Evolutionary conservation across 2,797 vertebrate genomes (phyloP).

Genomic region (Paramormyrops hopkinsi): DNA sequence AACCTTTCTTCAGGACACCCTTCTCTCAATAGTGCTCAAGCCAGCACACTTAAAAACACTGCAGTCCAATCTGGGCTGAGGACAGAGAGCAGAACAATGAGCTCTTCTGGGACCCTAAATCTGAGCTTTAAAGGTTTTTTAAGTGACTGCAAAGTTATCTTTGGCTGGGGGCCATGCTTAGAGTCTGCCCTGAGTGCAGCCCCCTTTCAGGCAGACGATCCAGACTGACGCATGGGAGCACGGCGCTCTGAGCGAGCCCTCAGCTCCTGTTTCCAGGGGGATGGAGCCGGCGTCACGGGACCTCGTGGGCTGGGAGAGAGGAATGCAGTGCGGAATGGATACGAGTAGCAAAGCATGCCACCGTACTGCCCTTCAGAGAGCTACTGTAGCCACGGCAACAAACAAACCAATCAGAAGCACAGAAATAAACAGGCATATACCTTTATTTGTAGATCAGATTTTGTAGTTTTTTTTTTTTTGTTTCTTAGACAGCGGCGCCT

Average conservation of each 20-base stretch:
- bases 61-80: not conserved
- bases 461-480: slow-evolving; percentile 28
- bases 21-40: not conserved
- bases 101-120: not conserved
- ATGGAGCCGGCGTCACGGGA: not conserved
- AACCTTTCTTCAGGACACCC: slow-evolving; percentile 20
- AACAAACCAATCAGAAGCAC: slow-evolving; percentile 17
- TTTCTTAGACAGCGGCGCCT: slow-evolving; percentile 33
- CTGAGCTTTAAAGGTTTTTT: not conserved
- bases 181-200: not conserved
- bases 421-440: slow-evolving; percentile 25
- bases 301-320: not conserved
- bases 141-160: not conserved
- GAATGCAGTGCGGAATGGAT: not conserved
- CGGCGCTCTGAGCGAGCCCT: not conserved
- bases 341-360: not conserved
- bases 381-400: slow-evolving; percentile 11
- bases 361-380: not conserved
- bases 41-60: not conserved
- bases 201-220: not conserved
- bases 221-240: not conserved
- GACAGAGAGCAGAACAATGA: not conserved
- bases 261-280: not conserved
- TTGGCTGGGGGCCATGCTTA: slow-evolving; percentile 2
- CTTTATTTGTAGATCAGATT: slow-evolving; percentile 17